Percentiles rank a stretch among this genome's conserved stretches.
Conservation (phyloP, 2,888 invertebrate genomes). For the Eurois occulta region DNA sequence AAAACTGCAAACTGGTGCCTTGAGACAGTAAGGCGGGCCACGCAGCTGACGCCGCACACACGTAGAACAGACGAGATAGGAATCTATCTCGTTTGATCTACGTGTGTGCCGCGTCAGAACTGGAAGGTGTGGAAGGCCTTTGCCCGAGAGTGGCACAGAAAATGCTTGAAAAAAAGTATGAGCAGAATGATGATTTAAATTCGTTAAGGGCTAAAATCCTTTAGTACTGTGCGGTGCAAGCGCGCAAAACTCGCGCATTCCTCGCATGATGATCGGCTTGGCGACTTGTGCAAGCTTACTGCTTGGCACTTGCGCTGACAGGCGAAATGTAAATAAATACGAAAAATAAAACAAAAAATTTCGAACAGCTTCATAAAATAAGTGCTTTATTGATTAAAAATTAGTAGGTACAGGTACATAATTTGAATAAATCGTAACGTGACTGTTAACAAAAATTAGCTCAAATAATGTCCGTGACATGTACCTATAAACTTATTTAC, state of each 20-base stretch:
- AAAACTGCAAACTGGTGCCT: too few relatives aligned
- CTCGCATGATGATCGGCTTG: neutral
- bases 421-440: slow-evolving; percentile 81
- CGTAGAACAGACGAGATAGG: too few relatives aligned
- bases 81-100: too few relatives aligned
- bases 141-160: neutral
- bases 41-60: too few relatives aligned
- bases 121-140: too few relatives aligned
- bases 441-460: slow-evolving; percentile 78
- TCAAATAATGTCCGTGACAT: slow-evolving; percentile 68
- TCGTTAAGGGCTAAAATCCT: neutral
- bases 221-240: neutral
- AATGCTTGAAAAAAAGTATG: neutral
- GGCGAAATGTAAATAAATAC: neutral
- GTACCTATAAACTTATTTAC: slow-evolving; percentile 78
- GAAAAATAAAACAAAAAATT: slow-evolving; percentile 77
- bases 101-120: too few relatives aligned
- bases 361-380: slow-evolving; percentile 88
- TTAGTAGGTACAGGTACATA: slow-evolving; percentile 84
- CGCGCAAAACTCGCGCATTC: neutral
- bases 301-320: neutral
- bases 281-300: neutral
- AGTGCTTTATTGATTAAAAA: slow-evolving; percentile 89
- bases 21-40: too few relatives aligned
- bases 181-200: neutral